These are phyloP conservation scores for Eurois occulta DNA, from an alignment of 2,888 invertebrate genomes.

Conservation along the genomic window DNA sequence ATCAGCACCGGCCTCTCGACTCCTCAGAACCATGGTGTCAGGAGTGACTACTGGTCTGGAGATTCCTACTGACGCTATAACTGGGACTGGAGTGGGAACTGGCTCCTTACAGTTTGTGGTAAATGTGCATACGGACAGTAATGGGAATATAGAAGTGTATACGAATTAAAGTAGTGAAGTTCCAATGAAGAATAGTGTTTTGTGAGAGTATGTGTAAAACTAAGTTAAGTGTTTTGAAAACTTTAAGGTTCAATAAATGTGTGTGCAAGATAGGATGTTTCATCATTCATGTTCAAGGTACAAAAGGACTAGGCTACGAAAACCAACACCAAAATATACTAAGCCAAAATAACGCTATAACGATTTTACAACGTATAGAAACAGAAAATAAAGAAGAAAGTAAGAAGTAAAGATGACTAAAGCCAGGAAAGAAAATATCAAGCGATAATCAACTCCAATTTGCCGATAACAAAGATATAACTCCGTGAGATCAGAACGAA, in stretches of 20 bases:
- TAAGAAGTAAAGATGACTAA: not conserved
- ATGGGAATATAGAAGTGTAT: conserved; percentile 85
- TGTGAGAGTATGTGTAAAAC: not conserved
- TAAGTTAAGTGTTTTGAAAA: not conserved
- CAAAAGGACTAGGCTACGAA: not conserved
- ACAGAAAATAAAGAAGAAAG: not conserved
- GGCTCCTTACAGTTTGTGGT: conserved; percentile 85
- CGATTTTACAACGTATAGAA: not conserved
- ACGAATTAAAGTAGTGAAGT: conserved; percentile 74
- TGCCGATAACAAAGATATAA: conserved; percentile 48
- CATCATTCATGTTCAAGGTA: not conserved
- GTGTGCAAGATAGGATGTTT: not conserved
- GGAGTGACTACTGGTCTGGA: conserved; percentile 85
- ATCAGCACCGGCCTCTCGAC: conserved; percentile 77
- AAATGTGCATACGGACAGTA: conserved; percentile 85
- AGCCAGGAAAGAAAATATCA: conserved; percentile 11
- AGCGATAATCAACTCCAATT: conserved; percentile 32
- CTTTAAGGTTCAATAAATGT: not conserved
- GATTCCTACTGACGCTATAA: conserved; percentile 80
- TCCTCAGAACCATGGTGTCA: conserved; percentile 74
- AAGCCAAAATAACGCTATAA: not conserved
- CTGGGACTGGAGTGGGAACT: conserved; percentile 78
- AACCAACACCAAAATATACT: not conserved
- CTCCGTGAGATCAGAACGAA: conserved; percentile 37
- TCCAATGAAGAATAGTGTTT: not conserved